A percentile compares a stretch with the other conserved stretches of the same genome.
These are phyloP conservation scores for Ahaetulla prasina DNA, from an alignment of 2,113 vertebrate genomes.

Conservation along the genomic window DNA sequence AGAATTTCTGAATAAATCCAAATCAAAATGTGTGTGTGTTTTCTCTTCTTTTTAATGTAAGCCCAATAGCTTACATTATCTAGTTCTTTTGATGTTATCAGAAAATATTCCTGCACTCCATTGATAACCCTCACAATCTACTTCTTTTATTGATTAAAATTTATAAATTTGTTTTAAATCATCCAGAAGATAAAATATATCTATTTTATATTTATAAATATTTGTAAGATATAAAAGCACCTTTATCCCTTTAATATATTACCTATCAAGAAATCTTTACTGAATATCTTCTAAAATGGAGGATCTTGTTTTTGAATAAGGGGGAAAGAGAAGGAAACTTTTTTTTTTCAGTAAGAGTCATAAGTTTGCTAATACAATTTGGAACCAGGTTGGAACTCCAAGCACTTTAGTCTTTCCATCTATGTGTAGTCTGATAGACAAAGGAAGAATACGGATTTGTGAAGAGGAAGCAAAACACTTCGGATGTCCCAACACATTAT, in stretches of 20 bases:
- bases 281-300: not conserved
- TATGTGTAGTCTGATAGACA: not conserved
- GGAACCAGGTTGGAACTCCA: not conserved
- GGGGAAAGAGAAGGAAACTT: not conserved
- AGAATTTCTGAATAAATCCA: not conserved
- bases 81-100: not conserved
- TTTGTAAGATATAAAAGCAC: not conserved
- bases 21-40: not conserved
- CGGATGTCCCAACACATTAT: not conserved
- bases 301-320: not conserved
- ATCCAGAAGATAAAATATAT: too few species aligned
- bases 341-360: not conserved
- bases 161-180: not conserved
- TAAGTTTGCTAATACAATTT: not conserved
- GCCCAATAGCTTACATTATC: not conserved
- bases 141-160: not conserved
- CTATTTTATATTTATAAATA: too few species aligned
- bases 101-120: not conserved
- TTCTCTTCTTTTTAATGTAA: not conserved
- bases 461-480: not conserved
- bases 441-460: not conserved
- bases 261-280: not conserved
- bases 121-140: not conserved
- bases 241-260: not conserved
- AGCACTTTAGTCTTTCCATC: not conserved